A percentile compares a stretch with the other conserved stretches of the same genome.
Conservation (phyloP, 53 echinoderm and acorn worm species). For the Pentamera pediparva region DNA sequence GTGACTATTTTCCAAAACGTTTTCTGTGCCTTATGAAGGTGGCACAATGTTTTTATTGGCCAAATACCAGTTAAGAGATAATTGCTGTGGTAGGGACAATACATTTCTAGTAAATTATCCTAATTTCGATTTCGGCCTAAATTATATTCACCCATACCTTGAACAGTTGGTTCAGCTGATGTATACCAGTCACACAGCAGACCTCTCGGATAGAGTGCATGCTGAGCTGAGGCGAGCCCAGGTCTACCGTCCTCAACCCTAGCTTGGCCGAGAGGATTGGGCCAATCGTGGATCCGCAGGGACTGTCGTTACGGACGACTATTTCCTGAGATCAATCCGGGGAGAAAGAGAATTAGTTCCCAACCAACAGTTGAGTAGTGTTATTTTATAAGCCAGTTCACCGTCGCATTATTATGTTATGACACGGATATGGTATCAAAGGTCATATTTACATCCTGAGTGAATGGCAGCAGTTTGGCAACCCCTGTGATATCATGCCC, state of each 20-base stretch:
- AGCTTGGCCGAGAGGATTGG: conserved; percentile 85
- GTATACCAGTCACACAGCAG: conserved; percentile 72
- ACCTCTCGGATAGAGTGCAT: conserved; percentile 98
- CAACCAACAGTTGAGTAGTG: no score
- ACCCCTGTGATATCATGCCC: neutral
- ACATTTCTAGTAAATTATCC: no score
- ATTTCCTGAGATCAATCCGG: conserved; percentile 67
- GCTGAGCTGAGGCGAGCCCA: conserved; percentile 84
- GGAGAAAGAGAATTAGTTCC: neutral
- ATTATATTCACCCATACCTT: conserved; percentile 62
- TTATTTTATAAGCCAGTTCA: no score
- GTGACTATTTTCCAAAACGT: no score
- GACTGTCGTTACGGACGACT: conserved; percentile 86
- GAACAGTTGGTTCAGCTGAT: conserved; percentile 56
- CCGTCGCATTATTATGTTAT: no score
- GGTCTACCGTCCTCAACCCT: conserved; percentile 76
- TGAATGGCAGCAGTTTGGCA: neutral
- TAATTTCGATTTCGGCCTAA: no score
- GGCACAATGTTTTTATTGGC: no score
- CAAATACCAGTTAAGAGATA: no score
- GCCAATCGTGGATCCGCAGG: conserved; percentile 93
- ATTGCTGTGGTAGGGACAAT: no score
- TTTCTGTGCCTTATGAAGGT: no score
- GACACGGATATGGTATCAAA: no score
- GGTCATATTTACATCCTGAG: no score